These are phyloP conservation scores for Galbula dea DNA, from an alignment of 2,113 vertebrate genomes.

Conservation along the genomic window DNA sequence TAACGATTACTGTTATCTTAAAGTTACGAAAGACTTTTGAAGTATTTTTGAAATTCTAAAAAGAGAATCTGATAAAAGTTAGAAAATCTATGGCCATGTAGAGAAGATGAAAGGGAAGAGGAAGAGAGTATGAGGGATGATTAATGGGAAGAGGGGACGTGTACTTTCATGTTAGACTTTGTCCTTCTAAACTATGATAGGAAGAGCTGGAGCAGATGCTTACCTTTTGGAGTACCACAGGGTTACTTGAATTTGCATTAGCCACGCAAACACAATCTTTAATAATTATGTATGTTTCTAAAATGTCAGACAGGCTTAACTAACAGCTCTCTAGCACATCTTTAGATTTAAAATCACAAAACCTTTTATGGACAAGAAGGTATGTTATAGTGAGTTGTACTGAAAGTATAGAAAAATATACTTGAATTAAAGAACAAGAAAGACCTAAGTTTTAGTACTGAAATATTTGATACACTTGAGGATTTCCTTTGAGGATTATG, in stretches of 20 bases:
- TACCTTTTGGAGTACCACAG: not conserved
- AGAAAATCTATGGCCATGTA: not conserved
- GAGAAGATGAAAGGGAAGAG: not conserved
- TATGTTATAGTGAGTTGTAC: fast-evolving
- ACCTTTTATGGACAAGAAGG: not conserved
- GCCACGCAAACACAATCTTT: not conserved
- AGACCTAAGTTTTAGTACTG: not conserved
- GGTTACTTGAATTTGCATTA: not conserved
- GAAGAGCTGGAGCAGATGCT: not conserved
- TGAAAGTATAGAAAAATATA: not conserved
- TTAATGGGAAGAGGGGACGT: not conserved
- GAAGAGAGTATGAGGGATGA: not conserved
- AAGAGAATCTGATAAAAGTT: not conserved
- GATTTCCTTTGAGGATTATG: not conserved
- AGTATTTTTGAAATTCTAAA: not conserved
- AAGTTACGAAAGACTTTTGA: not conserved
- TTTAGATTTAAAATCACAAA: not conserved
- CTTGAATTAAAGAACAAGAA: not conserved
- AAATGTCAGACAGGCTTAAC: not conserved
- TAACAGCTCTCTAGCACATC: not conserved
- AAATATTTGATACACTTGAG: not conserved
- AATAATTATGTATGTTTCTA: not conserved
- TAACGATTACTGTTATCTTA: not conserved
- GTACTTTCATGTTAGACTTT: not conserved
- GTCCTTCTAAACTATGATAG: not conserved